These are phyloP conservation scores for Ostrea denselamellosa DNA, from an alignment of 1,140 invertebrate species.

Conservation along the genomic window DNA sequence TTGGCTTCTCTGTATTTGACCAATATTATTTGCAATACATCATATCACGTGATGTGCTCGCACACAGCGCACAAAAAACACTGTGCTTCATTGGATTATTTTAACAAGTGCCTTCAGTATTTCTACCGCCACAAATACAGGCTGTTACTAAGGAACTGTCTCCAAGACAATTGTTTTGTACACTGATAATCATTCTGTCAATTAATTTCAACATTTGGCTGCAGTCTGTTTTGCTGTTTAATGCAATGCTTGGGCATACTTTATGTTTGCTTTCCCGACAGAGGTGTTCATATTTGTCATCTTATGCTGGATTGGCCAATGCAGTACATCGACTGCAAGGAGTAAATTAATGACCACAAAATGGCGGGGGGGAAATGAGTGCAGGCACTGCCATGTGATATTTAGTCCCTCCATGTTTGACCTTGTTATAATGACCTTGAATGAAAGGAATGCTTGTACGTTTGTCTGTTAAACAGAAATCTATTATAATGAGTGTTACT, in stretches of 20 bases:
- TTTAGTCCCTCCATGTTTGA: conserved; percentile 37
- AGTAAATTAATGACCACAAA: background rate
- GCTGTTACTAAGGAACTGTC: conserved; percentile 21
- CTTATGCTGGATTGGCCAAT: background rate
- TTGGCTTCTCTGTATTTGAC: conserved; percentile 36
- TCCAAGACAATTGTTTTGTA: conserved; percentile 14
- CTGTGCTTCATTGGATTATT: conserved; percentile 40
- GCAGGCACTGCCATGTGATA: conserved; percentile 38
- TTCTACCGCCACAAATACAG: conserved; percentile 23
- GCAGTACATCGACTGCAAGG: background rate
- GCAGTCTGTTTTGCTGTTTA: background rate
- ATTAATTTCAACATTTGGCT: conserved; percentile 1
- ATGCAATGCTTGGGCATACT: conserved; percentile 36
- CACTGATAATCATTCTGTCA: conserved; percentile 2
- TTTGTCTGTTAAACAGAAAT: conserved; percentile 28
- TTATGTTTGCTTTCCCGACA: conserved; percentile 28
- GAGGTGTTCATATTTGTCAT: background rate
- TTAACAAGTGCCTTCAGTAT: conserved; percentile 48
- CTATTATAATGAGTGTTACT: conserved; percentile 14
- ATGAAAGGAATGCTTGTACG: conserved; percentile 22
- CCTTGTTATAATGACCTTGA: conserved; percentile 9
- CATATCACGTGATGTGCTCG: conserved; percentile 48
- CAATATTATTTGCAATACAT: conserved; percentile 48
- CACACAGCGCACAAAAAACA: conserved; percentile 5
- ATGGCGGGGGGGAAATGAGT: background rate